Base-by-base conservation (phyloP, 2,888 invertebrate species). In the Terebella lapidaria region DNA sequence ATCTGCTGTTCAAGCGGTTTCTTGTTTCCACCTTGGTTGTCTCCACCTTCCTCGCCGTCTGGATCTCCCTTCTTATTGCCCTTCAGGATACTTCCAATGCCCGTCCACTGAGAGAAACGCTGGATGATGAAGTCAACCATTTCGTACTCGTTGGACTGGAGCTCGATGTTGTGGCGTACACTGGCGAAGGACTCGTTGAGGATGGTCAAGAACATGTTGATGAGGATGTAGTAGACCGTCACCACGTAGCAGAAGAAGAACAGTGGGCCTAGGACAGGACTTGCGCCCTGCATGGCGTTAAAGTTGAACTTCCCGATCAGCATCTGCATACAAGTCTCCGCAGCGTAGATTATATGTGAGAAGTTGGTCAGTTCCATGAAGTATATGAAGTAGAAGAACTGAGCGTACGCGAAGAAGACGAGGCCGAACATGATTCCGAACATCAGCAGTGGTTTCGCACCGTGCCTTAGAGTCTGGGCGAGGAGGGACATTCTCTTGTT, bases 251-350 rank as follows among this genome's bases (percentile, higher is more conserved):
- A 57, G 64, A 76, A 74, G 69, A 77, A 73, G 62, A 73, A 74
- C 26, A 73, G 42, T 1, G 77, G 74, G 4, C 75, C 76, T n/a
- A 77, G 35, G 57, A 64, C 64, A 67, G 56, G 77, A 29, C 64
- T 22, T 71, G 75, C 61, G 70, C 69, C 22, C 52, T 71, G 66
- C 76, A 80, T 77, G 46, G 67, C 71, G 60, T 73, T 70, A 67
- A 80, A 79, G 67, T 79, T 74, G 62, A 79, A 80, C 63, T 77
- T 77, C 30, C 79, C 78, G 72, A 80, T 74, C 72, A 79, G 74
- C 75, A 80, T 79, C 24, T 76, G 72, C 29, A 80, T 66, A 35
- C 76, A 72, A 22, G 77, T 71, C 59, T 79, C 78, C 28, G 67
- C 64, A 1, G 77, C 61, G 45, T 65, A 67, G 27, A 76, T 53